Conservation (phyloP, 2,113 vertebrate species). For the Bothrops jararaca region DNA sequence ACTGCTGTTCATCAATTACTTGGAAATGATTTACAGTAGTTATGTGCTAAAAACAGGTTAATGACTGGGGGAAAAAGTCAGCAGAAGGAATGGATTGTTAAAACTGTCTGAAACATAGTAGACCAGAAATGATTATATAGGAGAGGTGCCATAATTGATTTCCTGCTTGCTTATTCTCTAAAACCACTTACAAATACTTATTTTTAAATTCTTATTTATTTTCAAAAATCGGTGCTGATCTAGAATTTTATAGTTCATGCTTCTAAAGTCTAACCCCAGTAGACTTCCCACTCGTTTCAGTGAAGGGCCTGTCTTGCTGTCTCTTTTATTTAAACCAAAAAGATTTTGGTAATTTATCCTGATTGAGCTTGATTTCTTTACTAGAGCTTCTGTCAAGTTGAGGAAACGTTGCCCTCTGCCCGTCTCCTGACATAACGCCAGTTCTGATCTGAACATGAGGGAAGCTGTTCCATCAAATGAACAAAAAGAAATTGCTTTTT, state of each 20-base stretch:
- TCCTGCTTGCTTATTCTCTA: neutral
- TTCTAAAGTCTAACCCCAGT: neutral
- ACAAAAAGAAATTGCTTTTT: neutral
- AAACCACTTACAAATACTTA: neutral
- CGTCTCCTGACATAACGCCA: neutral
- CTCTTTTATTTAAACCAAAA: neutral
- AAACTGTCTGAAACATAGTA: neutral
- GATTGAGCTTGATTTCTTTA: neutral
- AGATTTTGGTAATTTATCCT: too few species aligned
- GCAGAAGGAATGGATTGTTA: neutral
- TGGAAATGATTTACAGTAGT: neutral
- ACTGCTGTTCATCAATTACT: neutral
- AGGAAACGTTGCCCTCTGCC: neutral
- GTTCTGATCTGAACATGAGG: neutral
- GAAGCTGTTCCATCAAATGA: neutral
- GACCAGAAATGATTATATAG: neutral
- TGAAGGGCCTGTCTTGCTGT: neutral
- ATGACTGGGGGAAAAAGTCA: neutral
- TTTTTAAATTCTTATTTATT: neutral
- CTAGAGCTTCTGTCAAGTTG: too few species aligned
- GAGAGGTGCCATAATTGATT: neutral
- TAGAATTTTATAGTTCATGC: neutral
- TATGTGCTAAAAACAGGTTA: neutral
- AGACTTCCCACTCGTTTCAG: neutral
- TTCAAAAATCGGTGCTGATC: neutral